These are phyloP conservation scores for Hoplias malabaricus DNA, from an alignment of 2,113 vertebrate species.

Conservation along the genomic window DNA sequence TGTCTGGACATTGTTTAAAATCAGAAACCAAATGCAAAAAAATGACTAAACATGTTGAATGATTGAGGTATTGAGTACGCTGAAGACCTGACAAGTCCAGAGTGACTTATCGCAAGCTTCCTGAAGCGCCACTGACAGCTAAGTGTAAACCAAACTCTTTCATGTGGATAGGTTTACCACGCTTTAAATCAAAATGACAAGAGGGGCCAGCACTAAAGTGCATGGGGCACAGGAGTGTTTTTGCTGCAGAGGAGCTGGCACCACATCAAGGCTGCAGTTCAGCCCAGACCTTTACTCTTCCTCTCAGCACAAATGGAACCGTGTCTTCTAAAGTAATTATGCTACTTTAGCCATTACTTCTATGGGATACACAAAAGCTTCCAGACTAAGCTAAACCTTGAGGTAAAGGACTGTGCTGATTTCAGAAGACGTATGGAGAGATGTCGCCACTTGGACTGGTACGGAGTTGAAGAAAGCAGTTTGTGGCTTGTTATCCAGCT, in stretches of 20 bases:
- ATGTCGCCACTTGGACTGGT: background rate
- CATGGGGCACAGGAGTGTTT: conserved; percentile 20
- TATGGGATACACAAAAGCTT: background rate
- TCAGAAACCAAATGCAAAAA: background rate
- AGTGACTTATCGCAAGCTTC: conserved; percentile 17
- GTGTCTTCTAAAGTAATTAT: conserved; percentile 15
- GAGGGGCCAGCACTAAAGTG: conserved; percentile 11
- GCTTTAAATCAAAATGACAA: conserved; percentile 47
- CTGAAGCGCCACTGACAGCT: conserved; percentile 16
- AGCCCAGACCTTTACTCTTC: background rate
- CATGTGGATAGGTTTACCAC: conserved; percentile 32
- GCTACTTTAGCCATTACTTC: background rate
- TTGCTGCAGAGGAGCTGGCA: conserved; percentile 13
- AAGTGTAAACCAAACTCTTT: conserved; percentile 14
- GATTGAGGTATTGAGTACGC: background rate
- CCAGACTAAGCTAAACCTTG: background rate
- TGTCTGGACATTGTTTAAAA: background rate
- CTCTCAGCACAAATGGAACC: background rate
- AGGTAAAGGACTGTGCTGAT: background rate
- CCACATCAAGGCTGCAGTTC: conserved; percentile 14
- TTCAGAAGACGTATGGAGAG: background rate
- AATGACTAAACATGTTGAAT: background rate
- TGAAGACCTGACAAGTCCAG: conserved; percentile 13
- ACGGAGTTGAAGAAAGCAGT: background rate
- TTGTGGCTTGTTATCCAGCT: background rate